Evolutionary conservation across 2,888 invertebrate genomes (phyloP), one percentile per base, ranked within the genome.

Genomic region (Nomada fucata): DNA sequence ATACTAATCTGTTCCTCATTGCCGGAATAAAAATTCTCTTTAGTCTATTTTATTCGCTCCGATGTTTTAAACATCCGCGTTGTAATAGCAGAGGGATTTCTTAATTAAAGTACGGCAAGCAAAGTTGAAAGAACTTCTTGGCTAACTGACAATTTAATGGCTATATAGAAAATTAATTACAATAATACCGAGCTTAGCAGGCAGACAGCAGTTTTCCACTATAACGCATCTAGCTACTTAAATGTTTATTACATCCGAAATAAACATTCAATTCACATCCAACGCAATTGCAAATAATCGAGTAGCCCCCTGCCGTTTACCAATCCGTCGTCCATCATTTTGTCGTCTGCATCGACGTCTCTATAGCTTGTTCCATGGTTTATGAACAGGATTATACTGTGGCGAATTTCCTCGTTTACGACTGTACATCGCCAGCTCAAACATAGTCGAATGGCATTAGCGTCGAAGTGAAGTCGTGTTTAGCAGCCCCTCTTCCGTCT

Each of bases 301-400:
- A 89, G 88, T 85, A 83, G 85, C 85, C 7, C n/a, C 26, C 23
- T n/a, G 23, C 44, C 44, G 86, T 87, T 89, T 86, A 86, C 75
- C 80, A 82, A 71, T 50, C 42, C n/a, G 13, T 47, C 75, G 73
- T 60, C 52, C 64, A 71, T 72, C 82, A 74, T 81, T 71, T 42
- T 53, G 72, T 15, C 26, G 13, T 11, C 26, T 20, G 29, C 68
- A 29, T 83, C 75, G 68, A 13, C 2, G 26, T 50, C 36, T 57
- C 63, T 57, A 60, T 7, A 63, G 23, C 52, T 53, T 61, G 55
- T 79, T 76, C 57, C 57, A 68, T 42, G 70, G 29, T 68, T 55
- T 53, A 47, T 50, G 57, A 55, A 85, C 67, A 53, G 59, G 81
- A 64, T 63, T 53, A 78, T 60, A n/a, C 4, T 36, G 60, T 18